Evolutionary conservation across 2,888 invertebrate genomes (phyloP), one percentile per base, ranked within the genome.

Genomic region (Syrphus vitripennis): DNA sequence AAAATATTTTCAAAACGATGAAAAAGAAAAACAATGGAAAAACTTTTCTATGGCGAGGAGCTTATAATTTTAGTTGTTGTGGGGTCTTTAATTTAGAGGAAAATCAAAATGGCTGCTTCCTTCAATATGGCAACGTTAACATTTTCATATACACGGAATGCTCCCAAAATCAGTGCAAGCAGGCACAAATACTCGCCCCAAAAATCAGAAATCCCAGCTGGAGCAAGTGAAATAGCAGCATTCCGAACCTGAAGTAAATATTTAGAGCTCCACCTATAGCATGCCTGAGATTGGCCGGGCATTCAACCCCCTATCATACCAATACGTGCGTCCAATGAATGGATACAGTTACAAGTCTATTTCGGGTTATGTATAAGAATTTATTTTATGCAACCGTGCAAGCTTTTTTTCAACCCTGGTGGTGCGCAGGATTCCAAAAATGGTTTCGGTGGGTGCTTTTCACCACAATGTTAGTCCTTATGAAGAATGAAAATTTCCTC

Each of bases 41-140:
- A 61, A 72, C 59, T 42, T 69, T 80, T 59, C 42, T 16, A 34
- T 57, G 57, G 5, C n/a, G 48, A 19, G 10, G 16, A 63, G 61
- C 61, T 63, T 63, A 63, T 14, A 26, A 12, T 71, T 37, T 40
- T 3, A 50, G 45, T 72, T 16, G 31, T 69, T 31, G n/a, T n/a
- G n/a, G 42, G 48, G 72, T 53, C 42, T 70, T 78, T 78, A 82
- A 77, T 74, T 82, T 65, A 70, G n/a, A n/a, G 42, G 16, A 74
- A 76, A 86, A 82, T 86, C 86, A 86, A 86, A 86, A 86, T 86
- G 86, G 86, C 86, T 82, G 86, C 81, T 72, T 59, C 19, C 31
- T 70, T 42, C 57, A 86, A 82, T 78, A 86, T 86, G 86, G 86
- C 82, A 86, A 86, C 86, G 82, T 82, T 82, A 84, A 81, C 84